phyloP scores from a whole-genome alignment of 2,888 invertebrate species.

The Chironomus tentans region DNA sequence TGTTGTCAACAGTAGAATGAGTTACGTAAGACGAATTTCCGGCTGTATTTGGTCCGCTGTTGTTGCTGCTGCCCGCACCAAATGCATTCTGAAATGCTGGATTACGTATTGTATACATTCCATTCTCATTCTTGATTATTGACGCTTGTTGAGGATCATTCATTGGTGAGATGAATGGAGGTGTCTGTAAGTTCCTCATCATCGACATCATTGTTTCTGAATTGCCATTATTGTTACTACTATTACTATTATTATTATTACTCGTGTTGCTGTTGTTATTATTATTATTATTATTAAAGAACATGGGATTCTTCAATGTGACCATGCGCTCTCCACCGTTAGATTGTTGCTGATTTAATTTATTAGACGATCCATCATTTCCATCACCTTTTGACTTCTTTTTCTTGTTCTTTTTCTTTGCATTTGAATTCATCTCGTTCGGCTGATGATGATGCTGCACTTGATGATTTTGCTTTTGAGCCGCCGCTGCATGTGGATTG shows the following conservation, averaged over 20 bases:
- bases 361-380: constrained; percentile 29
- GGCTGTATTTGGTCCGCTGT: neutral
- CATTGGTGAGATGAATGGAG: constrained; percentile 30
- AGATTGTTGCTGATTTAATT: constrained; percentile 28
- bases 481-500: neutral
- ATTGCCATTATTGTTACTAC: constrained; percentile 29
- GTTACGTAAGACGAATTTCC: neutral
- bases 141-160: constrained; percentile 45
- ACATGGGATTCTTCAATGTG: constrained; percentile 69
- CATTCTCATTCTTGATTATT: constrained; percentile 61
- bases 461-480: neutral
- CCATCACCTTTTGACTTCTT: constrained; percentile 31
- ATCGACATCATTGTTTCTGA: constrained; percentile 15
- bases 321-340: constrained; percentile 46
- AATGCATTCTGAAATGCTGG: constrained; percentile 45
- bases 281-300: constrained; percentile 46
- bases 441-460: constrained; percentile 28
- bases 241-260: neutral
- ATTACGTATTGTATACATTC: constrained; percentile 78
- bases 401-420: constrained; percentile 49
- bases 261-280: no score
- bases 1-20: neutral
- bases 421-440: constrained; percentile 35
- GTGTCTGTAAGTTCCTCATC: constrained; percentile 34
- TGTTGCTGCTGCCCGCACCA: neutral